A percentile compares a stretch with the other conserved stretches of the same genome.
phyloP scores from a whole-genome alignment of 2,113 vertebrate genomes.

The Strix uralensis region DNA sequence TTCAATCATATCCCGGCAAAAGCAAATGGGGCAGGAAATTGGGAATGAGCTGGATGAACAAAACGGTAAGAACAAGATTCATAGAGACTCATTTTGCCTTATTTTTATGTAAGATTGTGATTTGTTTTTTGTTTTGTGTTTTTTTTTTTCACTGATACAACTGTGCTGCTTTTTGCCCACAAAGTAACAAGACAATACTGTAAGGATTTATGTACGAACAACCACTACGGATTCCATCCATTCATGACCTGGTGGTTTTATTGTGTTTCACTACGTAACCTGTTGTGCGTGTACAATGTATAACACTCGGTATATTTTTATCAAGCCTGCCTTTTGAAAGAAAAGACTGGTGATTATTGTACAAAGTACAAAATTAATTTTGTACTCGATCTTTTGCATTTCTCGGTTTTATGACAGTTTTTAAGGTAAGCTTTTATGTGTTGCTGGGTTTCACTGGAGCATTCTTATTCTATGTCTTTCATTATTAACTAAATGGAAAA shows the following conservation, averaged over 20 bases:
- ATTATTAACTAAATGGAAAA: neutral
- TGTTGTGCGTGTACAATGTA: accelerated
- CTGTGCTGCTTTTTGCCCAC: neutral
- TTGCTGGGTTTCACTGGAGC: neutral
- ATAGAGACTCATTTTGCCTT: neutral
- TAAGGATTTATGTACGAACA: accelerated
- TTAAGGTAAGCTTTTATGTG: neutral
- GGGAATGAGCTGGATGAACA: conserved; percentile 96
- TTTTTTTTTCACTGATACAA: neutral
- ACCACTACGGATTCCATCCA: accelerated
- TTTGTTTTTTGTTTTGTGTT: neutral
- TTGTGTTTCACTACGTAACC: accelerated
- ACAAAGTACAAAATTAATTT: neutral
- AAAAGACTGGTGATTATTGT: neutral
- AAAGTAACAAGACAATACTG: neutral
- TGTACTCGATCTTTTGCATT: accelerated
- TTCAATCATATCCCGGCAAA: conserved; percentile 90
- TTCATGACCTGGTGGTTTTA: neutral
- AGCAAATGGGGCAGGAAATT: conserved; percentile 96
- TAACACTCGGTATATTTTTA: neutral
- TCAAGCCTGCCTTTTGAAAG: neutral
- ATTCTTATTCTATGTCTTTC: neutral
- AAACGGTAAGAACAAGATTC: conserved; percentile 81
- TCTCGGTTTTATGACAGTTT: neutral
- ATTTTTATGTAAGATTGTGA: neutral